These are phyloP conservation scores for Mantis religiosa DNA, from an alignment of 2,888 invertebrate species.

Conservation along the genomic window DNA sequence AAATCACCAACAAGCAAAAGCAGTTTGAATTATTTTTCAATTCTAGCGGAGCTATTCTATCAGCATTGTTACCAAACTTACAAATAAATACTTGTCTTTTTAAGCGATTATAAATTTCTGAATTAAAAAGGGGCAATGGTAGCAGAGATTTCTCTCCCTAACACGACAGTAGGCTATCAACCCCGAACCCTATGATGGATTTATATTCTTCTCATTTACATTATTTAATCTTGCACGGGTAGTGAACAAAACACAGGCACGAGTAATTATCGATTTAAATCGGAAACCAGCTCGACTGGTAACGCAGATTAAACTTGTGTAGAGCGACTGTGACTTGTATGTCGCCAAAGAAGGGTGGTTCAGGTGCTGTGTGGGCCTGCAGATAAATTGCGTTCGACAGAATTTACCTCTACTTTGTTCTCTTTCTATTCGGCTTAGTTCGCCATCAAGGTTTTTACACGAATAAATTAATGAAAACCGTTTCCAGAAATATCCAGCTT, in stretches of 20 bases:
- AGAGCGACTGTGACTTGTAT: background rate
- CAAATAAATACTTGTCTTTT: too few relatives aligned
- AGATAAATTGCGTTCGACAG: background rate
- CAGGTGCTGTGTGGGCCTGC: background rate
- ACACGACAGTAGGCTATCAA: background rate
- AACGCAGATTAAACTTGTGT: background rate
- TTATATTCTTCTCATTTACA: conserved; percentile 5
- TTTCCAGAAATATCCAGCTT: too few relatives aligned
- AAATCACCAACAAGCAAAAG: too few relatives aligned
- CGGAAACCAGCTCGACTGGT: background rate
- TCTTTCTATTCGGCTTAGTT: background rate
- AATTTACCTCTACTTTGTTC: background rate
- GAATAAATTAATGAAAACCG: too few relatives aligned
- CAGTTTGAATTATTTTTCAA: too few relatives aligned
- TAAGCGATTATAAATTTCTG: too few relatives aligned
- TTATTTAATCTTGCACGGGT: conserved; percentile 16
- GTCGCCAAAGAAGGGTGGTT: background rate
- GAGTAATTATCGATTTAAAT: conserved; percentile 15
- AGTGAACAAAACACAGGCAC: background rate
- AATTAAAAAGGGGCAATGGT: too few relatives aligned
- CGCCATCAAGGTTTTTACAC: too few relatives aligned
- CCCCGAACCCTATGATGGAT: background rate
- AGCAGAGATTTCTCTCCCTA: too few relatives aligned
- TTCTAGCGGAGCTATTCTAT: too few relatives aligned
- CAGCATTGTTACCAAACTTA: too few relatives aligned